Evolutionary conservation across 2,888 invertebrate genomes (phyloP).

Genomic region (Lasioglossum malachurum): DNA sequence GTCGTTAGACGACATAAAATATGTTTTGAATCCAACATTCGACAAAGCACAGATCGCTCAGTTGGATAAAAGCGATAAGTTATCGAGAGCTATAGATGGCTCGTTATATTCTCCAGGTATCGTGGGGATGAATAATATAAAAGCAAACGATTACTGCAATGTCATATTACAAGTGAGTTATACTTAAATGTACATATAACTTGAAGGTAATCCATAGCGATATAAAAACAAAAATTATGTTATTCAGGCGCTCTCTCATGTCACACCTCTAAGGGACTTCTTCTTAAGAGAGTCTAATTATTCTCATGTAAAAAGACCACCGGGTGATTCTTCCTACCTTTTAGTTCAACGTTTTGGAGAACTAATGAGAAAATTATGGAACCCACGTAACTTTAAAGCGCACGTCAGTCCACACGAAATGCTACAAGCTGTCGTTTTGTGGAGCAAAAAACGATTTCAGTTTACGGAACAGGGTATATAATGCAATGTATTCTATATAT

Average conservation of each 20-base stretch:
- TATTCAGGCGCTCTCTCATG: slow-evolving; percentile 95
- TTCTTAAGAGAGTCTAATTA: slow-evolving; percentile 98
- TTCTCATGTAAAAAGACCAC: slow-evolving; percentile 94
- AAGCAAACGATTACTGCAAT: slow-evolving; percentile 99
- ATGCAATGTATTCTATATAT: not conserved
- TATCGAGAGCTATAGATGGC: slow-evolving; percentile 98
- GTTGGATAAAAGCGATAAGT: slow-evolving; percentile 92
- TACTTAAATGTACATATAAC: not conserved
- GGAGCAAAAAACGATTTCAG: slow-evolving; percentile 98
- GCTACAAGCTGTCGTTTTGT: slow-evolving; percentile 98
- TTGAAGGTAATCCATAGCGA: slow-evolving; percentile 3
- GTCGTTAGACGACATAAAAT: slow-evolving; percentile 99
- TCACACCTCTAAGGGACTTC: slow-evolving; percentile 96
- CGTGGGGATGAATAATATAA: slow-evolving; percentile 99
- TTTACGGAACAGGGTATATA: slow-evolving; percentile 97
- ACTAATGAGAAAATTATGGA: slow-evolving; percentile 98
- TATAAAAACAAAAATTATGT: slow-evolving; percentile 33
- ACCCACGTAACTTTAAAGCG: slow-evolving; percentile 99
- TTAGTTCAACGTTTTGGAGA: slow-evolving; percentile 98
- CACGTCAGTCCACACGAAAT: slow-evolving; percentile 99
- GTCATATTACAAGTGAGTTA: slow-evolving; percentile 95
- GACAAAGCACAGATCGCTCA: slow-evolving; percentile 92
- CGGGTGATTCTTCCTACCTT: slow-evolving; percentile 97
- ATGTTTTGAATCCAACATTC: slow-evolving; percentile 99
- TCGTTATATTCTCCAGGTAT: slow-evolving; percentile 98